Conservation (phyloP, 2,797 vertebrate species). For the Darevskia mixta region DNA sequence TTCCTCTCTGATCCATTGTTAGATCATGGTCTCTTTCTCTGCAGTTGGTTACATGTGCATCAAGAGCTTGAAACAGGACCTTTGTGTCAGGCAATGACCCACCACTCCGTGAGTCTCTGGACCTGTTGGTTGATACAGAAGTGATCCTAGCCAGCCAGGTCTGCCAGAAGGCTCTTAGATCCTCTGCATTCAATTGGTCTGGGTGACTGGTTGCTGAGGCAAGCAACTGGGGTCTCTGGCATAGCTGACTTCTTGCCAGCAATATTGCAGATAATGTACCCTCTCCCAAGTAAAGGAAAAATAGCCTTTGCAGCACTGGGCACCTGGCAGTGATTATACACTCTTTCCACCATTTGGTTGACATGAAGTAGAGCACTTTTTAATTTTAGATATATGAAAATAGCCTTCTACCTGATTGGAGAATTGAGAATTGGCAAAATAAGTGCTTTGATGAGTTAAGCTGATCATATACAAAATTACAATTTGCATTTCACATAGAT, state of each 20-base stretch:
- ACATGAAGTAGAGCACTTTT: neutral
- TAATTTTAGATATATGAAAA: conserved; percentile 7
- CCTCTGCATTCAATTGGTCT: neutral
- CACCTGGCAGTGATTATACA: neutral
- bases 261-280: neutral
- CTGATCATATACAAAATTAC: neutral
- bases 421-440: conserved; percentile 3
- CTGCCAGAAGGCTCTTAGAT: neutral
- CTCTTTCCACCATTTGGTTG: neutral
- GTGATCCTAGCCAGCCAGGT: neutral
- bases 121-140: neutral
- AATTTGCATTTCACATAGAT: conserved; percentile 15
- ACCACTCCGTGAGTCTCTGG: neutral
- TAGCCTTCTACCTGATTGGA: neutral
- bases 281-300: neutral
- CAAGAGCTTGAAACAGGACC: neutral
- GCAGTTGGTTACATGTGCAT: neutral
- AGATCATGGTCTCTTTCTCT: neutral
- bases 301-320: neutral
- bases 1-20: neutral
- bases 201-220: neutral
- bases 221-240: neutral
- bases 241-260: neutral
- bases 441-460: neutral
- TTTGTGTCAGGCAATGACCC: neutral